Base-by-base conservation (phyloP, 1,140 invertebrate species). In the Bursaphelenchus mucronatus region DNA sequence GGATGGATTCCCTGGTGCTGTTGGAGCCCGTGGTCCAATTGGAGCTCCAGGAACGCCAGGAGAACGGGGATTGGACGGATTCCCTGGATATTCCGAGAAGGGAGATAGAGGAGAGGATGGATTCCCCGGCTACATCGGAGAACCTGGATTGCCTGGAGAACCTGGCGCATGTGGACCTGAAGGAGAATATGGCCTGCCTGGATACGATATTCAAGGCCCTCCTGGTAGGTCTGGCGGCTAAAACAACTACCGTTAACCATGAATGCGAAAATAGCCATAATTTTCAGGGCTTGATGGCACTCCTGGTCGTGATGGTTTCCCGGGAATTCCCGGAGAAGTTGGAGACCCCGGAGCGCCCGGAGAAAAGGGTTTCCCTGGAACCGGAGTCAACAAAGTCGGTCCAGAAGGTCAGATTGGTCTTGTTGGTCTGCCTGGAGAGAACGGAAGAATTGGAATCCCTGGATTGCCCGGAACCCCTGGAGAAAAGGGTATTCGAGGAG, bases 51-150 rank as follows among this genome's bases (percentile, higher is more conserved):
- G 77, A 21, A 47, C 68, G 2, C 50, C 58, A 41, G 76, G 76
- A 52, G 15, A 66, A n/a, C 66, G 69, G 9, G 73, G 68, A 53
- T 40, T 64, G 41, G 59, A 63, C 39, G 74, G 74, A 53, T 9
- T 47, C 39, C 75, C 76, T 13, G 77, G 77, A 44, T 81, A 61
- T 8, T 61, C 68, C 11, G 68, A 76, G 51, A 71, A 70, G 17
- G 78, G 78, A 61, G 71, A 74, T n/a, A 53, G 79, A 9, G 78
- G 78, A 52, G 76, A 80, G 11, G 77, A 80, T 54, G 74, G 74
- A 41, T 54, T 47, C 47, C 69, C 69, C 3, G 69, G 69, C 39
- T 63, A 63, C 7, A 43, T 21, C 10, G 66, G 68, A 21, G 58
- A 73, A 30, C 40, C 41, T 17, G 40, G 40, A 59, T 13, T 59